Evolutionary conservation across 2,113 vertebrate species (phyloP), one percentile per base, ranked within the genome.

Genomic region (Saguinus imperator): DNA sequence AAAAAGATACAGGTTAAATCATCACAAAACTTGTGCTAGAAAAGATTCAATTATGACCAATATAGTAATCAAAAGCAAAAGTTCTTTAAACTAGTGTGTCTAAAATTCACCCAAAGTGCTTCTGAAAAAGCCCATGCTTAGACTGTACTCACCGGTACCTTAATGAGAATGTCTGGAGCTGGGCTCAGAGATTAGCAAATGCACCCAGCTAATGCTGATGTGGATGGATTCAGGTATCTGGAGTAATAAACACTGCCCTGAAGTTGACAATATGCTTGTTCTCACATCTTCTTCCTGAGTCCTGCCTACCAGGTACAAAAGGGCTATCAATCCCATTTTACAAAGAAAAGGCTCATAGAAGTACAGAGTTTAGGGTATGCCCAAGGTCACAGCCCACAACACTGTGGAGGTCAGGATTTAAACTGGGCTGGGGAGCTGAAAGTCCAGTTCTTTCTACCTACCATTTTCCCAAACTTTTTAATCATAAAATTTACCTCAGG

Each of bases 1-100:
- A 73, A 61, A 98, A 98, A 93, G 96, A 95, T 86, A 94, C 48
- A 85, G 83, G 95, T 98, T 92, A 98, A 89, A 91, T 96, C 70
- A 95, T 52, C 23, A 27, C 32, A 77, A 80, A 96, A 94, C 20
- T 29, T 25, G 29, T 58, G n/a, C 25, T 70, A 94, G 57, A 32
- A 95, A 94, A 90, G 37, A 68, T 27, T 89, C 55, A 76, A 2
- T 61, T 50, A 55, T 61, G 72, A 95, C 17, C 57, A 86, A 68
- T 37, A 75, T 1, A 95, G 64, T 66, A 80, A 83, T 40, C 27
- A 64, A 88, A 77, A 92, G 40, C 35, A 72, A 94, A 96, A 81
- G 6, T 11, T 93, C 48, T 81, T 87, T 72, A 93, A 89, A 52
- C 37, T 13, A 58, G 2, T 40, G 0, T 92, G 27, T 66, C 55